Evolutionary conservation across 2,113 vertebrate species (phyloP).

Genomic region (Equus quagga): DNA sequence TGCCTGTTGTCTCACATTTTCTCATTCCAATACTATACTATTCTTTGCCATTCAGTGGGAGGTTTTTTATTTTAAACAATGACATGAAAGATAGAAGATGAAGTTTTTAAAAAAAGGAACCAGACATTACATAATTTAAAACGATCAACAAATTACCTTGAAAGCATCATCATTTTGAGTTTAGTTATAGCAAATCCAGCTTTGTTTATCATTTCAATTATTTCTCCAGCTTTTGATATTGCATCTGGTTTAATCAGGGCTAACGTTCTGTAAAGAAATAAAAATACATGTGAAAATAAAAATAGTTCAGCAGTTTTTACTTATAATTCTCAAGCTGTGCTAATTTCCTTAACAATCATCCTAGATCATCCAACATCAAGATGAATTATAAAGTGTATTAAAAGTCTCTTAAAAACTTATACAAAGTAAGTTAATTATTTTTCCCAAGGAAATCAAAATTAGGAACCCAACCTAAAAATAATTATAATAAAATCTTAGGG

Average conservation of each 20-base stretch:
- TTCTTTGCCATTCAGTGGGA: neutral
- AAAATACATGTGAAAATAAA: constrained; percentile 27
- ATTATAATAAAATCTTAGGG: neutral
- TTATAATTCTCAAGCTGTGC: neutral
- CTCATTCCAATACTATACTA: neutral
- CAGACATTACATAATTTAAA: neutral
- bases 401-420: constrained; percentile 9
- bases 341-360: neutral
- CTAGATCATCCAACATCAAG: neutral
- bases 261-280: constrained; percentile 89
- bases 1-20: neutral
- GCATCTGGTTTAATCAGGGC: constrained; percentile 96
- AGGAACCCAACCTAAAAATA: neutral
- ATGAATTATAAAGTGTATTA: neutral
- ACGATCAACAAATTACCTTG: constrained; percentile 88
- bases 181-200: constrained; percentile 95
- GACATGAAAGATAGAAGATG: neutral
- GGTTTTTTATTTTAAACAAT: neutral
- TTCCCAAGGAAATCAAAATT: constrained; percentile 52
- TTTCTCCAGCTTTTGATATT: constrained; percentile 91
- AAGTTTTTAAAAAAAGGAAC: neutral
- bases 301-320: neutral
- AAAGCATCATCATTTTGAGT: constrained; percentile 95
- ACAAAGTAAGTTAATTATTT: constrained; percentile 24
- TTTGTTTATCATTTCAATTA: constrained; percentile 93